Conservation (phyloP, 2,113 vertebrate genomes). For the Eidolon helvum region DNA sequence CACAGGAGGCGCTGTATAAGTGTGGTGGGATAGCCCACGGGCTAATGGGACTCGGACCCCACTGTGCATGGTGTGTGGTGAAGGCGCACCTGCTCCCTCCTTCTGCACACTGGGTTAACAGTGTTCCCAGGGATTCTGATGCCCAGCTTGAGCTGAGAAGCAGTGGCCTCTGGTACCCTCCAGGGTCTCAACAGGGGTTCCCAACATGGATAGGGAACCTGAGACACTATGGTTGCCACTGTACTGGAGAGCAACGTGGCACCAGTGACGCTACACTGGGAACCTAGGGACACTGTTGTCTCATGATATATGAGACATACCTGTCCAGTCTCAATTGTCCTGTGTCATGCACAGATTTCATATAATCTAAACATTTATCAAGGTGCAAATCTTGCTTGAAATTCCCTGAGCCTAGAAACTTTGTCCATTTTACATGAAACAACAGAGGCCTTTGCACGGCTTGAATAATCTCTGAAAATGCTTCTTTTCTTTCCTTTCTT, state of each 20-base stretch:
- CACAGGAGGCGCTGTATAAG: neutral
- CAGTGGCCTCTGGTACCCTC: neutral
- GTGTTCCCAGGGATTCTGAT: neutral
- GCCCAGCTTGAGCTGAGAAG: neutral
- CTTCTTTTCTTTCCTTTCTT: neutral
- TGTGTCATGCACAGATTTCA: neutral
- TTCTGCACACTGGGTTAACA: neutral
- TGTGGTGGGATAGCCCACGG: too few relatives aligned
- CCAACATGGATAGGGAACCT: too few relatives aligned
- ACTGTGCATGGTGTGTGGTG: fast-evolving
- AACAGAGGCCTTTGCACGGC: neutral
- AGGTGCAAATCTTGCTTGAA: neutral
- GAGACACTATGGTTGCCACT: neutral
- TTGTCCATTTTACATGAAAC: neutral
- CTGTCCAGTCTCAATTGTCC: neutral
- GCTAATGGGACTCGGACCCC: neutral
- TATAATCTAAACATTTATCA: neutral
- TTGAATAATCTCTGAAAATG: neutral
- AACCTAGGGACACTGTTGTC: neutral
- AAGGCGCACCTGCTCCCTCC: neutral
- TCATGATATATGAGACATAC: neutral
- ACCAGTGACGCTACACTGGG: neutral
- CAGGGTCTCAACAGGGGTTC: neutral
- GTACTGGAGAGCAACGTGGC: fast-evolving
- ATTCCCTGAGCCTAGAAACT: neutral